Base-by-base conservation (phyloP, 2,888 invertebrate species). In the Gerosis bhagava region DNA sequence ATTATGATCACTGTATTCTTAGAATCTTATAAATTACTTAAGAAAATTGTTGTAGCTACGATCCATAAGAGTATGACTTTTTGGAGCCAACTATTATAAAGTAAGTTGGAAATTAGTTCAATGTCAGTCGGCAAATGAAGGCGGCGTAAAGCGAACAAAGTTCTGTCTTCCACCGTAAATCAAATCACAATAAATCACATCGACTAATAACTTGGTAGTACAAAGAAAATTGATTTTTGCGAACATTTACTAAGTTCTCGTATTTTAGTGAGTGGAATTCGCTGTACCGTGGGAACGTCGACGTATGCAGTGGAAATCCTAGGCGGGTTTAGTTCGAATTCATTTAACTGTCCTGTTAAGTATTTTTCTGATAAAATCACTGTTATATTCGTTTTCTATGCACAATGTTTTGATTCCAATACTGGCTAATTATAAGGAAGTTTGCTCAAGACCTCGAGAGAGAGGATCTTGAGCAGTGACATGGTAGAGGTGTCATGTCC, bases 191-290 rank as follows among this genome's bases (percentile, higher is more conserved):
- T 79, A 80, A 77, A 80, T 78, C 75, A 78, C 62, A 60, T 65
- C 60, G 29, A n/a, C 29, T 29, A 29, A 29, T 29, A 29, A 77
- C 73, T 72, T 67, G 61, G 57, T 58, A 59, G 57, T 71, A 70
- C 72, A 77, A 74, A 71, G 77, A 70, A 77, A 79, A 77, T 79
- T 77, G 77, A 83, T 83, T 83, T 80, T 81, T 73, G 74, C 49
- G 59, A 67, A 71, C 73, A 69, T 28, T 80, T 73, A 76, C 72
- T 68, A 70, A 73, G 71, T 77, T 71, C 66, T 67, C 65, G 62
- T 66, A 68, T 70, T 75, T 65, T 73, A 72, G 64, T 70, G 66
- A 73, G 67, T 57, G 71, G 69, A 72, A 75, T 73, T 70, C 62
- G 61, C 57, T 66, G 60, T 60, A 57, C 49, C 59, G 54, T 60